Conservation (phyloP, 2,797 vertebrate genomes). For the Echiichthys vipera region DNA sequence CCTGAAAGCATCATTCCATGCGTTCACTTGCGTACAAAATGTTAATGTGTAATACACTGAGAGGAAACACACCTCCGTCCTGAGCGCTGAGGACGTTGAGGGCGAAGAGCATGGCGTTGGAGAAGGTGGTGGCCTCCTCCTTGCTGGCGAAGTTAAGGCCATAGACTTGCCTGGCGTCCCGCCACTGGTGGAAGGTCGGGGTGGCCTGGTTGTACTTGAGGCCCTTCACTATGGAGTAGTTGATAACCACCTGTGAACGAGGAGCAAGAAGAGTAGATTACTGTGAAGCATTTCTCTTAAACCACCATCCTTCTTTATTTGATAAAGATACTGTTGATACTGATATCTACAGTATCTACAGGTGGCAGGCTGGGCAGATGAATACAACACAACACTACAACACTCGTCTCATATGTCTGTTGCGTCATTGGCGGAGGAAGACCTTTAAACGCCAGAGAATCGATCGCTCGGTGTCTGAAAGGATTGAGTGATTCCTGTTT, state of each 20-base stretch:
- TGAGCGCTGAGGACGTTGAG: constrained; percentile 96
- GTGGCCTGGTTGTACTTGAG: constrained; percentile 99
- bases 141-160: constrained; percentile 98
- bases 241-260: constrained; percentile 92
- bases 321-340: too few species aligned
- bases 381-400: not conserved
- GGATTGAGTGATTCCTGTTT: constrained; percentile 1
- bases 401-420: not conserved
- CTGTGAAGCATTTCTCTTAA: not conserved
- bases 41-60: not conserved
- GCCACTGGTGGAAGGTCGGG: constrained; percentile 98
- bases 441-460: constrained; percentile 11
- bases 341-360: too few species aligned
- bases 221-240: constrained; percentile 98
- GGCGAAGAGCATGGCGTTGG: constrained; percentile 97
- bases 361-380: constrained; percentile 7
- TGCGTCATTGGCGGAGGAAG: not conserved
- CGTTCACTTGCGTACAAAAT: not conserved
- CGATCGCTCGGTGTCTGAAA: not conserved
- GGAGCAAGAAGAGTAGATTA: not conserved
- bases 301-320: too few species aligned
- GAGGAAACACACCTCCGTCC: constrained; percentile 89
- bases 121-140: constrained; percentile 97
- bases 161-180: constrained; percentile 96
- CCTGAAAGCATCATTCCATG: not conserved